A percentile compares a stretch with the other conserved stretches of the same genome.
phyloP scores from a whole-genome alignment of 1,140 invertebrate species.

The Calycopis cecrops region DNA sequence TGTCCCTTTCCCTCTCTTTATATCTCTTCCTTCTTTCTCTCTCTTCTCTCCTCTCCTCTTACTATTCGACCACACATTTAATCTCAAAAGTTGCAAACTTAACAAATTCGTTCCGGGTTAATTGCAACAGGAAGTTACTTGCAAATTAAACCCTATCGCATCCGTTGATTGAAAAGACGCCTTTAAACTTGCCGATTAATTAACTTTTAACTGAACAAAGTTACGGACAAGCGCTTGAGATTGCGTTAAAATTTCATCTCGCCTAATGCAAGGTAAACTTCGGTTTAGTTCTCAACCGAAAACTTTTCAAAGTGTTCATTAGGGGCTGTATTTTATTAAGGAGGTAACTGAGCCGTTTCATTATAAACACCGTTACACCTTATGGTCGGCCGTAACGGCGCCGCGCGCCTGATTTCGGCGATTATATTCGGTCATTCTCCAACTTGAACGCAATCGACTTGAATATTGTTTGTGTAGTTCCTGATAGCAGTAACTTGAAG shows the following conservation, averaged over 20 bases:
- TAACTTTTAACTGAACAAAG: conserved; percentile 33
- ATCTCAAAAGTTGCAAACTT: too few relatives aligned
- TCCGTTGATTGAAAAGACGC: conserved; percentile 16
- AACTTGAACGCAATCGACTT: too few relatives aligned
- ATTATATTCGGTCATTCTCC: too few relatives aligned
- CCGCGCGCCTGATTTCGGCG: too few relatives aligned
- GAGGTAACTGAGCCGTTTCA: background rate
- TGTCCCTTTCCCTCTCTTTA: too few relatives aligned
- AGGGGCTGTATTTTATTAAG: conserved; percentile 14
- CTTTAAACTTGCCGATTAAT: conserved; percentile 30
- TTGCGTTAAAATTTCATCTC: conserved; percentile 18
- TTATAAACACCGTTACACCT: background rate
- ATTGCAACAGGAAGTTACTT: background rate
- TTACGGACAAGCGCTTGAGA: conserved; percentile 9
- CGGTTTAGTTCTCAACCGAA: background rate
- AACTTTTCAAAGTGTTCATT: conserved; percentile 9
- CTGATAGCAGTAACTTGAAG: too few relatives aligned
- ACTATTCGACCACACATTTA: too few relatives aligned
- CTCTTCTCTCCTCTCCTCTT: too few relatives aligned
- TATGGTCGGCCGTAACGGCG: too few relatives aligned
- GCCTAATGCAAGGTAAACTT: conserved; percentile 17
- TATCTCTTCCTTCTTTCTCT: too few relatives aligned
- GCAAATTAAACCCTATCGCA: conserved; percentile 1
- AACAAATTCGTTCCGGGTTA: too few relatives aligned
- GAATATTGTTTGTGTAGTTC: too few relatives aligned